Percentiles rank a stretch among this genome's conserved stretches.
phyloP scores from a whole-genome alignment of 2,113 vertebrate genomes.

The Orycteropus afer region DNA sequence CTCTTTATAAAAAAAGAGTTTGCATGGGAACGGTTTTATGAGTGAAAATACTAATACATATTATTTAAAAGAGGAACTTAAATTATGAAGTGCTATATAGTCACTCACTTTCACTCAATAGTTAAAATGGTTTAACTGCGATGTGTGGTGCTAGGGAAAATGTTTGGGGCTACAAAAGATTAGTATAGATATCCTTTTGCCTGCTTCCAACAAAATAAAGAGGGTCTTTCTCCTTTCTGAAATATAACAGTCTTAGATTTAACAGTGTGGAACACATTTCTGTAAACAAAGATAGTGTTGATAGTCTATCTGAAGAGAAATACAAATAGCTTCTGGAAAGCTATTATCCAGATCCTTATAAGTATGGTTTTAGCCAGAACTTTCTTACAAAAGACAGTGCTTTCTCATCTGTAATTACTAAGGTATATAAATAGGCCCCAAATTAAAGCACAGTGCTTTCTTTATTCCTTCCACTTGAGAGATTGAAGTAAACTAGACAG shows the following conservation, averaged over 20 bases:
- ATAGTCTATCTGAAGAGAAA: constrained; percentile 67
- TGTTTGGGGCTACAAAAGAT: not conserved
- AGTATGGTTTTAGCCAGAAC: constrained; percentile 59
- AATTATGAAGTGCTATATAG: constrained; percentile 17
- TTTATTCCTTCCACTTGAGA: constrained; percentile 60
- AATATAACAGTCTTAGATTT: constrained; percentile 61
- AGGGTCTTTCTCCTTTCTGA: constrained; percentile 28
- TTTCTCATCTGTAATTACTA: constrained; percentile 67
- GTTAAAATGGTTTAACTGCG: constrained; percentile 37
- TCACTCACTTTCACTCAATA: not conserved
- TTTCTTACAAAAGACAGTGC: constrained; percentile 64
- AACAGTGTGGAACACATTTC: constrained; percentile 41
- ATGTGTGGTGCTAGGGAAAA: not conserved
- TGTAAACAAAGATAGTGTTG: constrained; percentile 68
- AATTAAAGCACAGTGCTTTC: constrained; percentile 59
- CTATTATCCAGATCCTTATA: constrained; percentile 74
- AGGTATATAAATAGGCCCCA: constrained; percentile 67
- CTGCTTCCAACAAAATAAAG: constrained; percentile 55
- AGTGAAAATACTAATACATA: constrained; percentile 31
- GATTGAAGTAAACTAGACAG: constrained; percentile 56
- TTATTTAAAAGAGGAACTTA: constrained; percentile 48
- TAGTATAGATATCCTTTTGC: constrained; percentile 29
- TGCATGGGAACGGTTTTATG: constrained; percentile 41
- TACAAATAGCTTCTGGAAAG: constrained; percentile 66
- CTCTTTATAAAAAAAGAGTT: constrained; percentile 55